Percentiles rank a stretch among this genome's conserved stretches.
Conservation (phyloP, 2,888 invertebrate species). For the Dexiosoma caninum region DNA sequence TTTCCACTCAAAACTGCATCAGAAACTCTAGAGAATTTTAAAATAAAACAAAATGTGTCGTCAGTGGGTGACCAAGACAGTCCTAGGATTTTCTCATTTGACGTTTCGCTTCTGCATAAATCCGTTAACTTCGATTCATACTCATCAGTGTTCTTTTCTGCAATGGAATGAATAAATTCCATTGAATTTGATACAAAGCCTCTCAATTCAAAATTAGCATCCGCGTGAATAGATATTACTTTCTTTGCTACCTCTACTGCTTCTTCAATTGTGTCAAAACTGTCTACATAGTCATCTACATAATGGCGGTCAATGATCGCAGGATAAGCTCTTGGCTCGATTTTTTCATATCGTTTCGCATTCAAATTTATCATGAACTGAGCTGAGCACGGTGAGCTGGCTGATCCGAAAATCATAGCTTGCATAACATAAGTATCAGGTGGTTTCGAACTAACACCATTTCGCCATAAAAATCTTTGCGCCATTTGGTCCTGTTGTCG, state of each 20-base stretch:
- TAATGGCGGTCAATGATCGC: conserved; percentile 40
- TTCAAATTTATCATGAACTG: neutral
- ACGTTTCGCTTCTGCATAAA: neutral
- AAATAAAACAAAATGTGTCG: neutral
- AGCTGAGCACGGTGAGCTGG: neutral
- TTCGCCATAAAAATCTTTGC: conserved; percentile 42
- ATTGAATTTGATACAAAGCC: neutral
- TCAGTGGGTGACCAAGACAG: neutral
- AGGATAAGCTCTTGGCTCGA: neutral
- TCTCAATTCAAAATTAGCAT: neutral
- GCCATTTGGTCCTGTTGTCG: conserved; percentile 40
- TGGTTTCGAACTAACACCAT: conserved; percentile 11
- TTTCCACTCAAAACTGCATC: neutral
- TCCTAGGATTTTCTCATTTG: neutral
- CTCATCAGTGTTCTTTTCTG: neutral
- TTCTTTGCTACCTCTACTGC: neutral
- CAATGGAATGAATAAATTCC: neutral
- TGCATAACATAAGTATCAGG: conserved; percentile 4
- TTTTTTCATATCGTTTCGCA: neutral
- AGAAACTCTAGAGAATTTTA: neutral
- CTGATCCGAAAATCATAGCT: neutral
- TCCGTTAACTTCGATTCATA: neutral
- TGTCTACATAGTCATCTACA: conserved; percentile 53
- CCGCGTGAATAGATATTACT: neutral
- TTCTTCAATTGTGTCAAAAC: conserved; percentile 49